Base-by-base conservation (phyloP, 2,113 vertebrate genomes). In the Trachemys scripta region DNA sequence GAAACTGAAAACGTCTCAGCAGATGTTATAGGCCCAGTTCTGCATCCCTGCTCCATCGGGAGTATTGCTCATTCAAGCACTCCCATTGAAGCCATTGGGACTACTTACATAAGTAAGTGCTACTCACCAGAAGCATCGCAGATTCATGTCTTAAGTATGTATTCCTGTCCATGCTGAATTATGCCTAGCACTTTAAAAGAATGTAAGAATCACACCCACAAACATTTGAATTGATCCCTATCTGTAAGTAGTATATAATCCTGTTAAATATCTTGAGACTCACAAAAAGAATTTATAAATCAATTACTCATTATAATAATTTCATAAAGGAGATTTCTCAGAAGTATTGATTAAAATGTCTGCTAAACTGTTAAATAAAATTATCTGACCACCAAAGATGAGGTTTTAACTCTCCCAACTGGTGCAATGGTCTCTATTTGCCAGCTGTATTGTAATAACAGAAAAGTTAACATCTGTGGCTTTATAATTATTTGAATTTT, bases 401-500 rank as follows among this genome's bases (percentile, higher is more conserved):
- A 96, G 91, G 75, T 93, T 95, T 96, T 94, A 96, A 90, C 75
- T 88, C 95, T 97, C 88, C 88, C 96, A 95, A 82, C 89, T 96
- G 94, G 83, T 91, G 88, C 89, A 97, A 90, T 72, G 92, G 69
- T 85, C 82, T 95, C 93, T 95, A 20, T 95, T 97, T 96, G 96
- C 81, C 89, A 94, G 57, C 90, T 91, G 69, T 93, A 89, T 75
- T 81, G 96, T 93, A 91, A 90, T 97, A 97, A 95, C 88, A 0
- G 5, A 96, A 93, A 97, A 97, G 90, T 96, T 97, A 97, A 97
- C 93, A 97, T 95, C 87, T 94, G 84, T 97, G 93, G 88, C 93
- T 95, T 96, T 57, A 96, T 97, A 94, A 96, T 94, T 95, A 94
- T 97, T 97, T 97, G 92, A 85, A 95, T 96, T 96, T 97, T 97